These are phyloP conservation scores for Buteo buteo DNA, from an alignment of 2,113 vertebrate genomes.

Conservation along the genomic window DNA sequence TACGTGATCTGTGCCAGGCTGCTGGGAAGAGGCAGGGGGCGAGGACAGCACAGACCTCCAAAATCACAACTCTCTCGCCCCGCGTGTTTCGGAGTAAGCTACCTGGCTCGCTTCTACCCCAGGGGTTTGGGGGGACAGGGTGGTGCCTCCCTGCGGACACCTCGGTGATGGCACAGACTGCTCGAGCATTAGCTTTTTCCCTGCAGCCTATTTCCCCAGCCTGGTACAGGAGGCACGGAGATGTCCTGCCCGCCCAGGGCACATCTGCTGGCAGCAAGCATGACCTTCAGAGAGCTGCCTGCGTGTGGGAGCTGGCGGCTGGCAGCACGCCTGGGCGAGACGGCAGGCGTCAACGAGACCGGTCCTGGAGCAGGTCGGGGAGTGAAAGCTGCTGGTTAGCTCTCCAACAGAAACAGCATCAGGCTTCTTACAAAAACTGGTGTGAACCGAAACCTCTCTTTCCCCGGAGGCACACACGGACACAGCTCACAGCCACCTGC, in stretches of 20 bases:
- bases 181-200: neutral
- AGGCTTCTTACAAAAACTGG: neutral
- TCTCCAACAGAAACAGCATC: neutral
- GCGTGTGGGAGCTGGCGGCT: neutral
- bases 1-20: neutral
- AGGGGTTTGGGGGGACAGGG: neutral
- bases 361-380: neutral
- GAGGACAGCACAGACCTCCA: neutral
- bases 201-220: neutral
- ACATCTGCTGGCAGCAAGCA: neutral
- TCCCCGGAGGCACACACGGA: neutral
- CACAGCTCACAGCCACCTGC: neutral
- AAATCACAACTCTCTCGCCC: neutral
- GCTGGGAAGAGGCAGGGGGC: constrained; percentile 8
- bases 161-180: neutral
- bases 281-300: constrained; percentile 13
- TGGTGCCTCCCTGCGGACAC: neutral
- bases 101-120: neutral
- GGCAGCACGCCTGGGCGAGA: neutral
- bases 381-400: neutral
- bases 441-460: neutral
- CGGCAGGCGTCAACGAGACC: fast-evolving
- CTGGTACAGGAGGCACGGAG: neutral
- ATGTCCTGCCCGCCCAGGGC: neutral
- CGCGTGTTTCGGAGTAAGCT: fast-evolving